These are phyloP conservation scores for Bettongia penicillata DNA, from an alignment of 2,113 vertebrate genomes.

Conservation along the genomic window DNA sequence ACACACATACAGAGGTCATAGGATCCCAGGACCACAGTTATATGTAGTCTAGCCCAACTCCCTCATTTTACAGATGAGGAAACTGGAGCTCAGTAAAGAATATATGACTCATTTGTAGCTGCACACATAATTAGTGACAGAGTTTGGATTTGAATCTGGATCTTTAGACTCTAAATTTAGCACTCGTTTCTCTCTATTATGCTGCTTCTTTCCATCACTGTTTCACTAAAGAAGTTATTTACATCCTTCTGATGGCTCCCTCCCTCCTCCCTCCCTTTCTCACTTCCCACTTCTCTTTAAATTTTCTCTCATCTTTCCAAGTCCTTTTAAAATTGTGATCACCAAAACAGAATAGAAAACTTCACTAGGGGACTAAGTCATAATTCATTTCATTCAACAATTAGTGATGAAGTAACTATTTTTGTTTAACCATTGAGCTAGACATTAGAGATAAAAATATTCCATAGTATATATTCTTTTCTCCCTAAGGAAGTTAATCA, in stretches of 20 bases:
- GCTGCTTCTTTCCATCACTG: neutral
- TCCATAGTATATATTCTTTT: neutral
- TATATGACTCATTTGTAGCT: neutral
- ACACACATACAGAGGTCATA: neutral
- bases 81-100: neutral
- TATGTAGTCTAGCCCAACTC: neutral
- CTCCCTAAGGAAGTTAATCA: neutral
- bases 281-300: neutral
- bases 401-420: neutral
- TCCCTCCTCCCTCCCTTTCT: too few relatives aligned
- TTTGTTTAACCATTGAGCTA: neutral
- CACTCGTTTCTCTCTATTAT: neutral
- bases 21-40: neutral
- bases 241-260: neutral
- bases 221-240: neutral
- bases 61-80: neutral
- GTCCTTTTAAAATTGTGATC: neutral
- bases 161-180: neutral
- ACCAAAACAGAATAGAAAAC: neutral
- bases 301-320: neutral
- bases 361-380: neutral
- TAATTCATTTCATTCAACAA: neutral
- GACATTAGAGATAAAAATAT: neutral
- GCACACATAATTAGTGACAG: neutral
- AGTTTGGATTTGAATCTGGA: neutral